Base-by-base conservation (phyloP, 2,888 invertebrate genomes). In the Oasisia sp. region DNA sequence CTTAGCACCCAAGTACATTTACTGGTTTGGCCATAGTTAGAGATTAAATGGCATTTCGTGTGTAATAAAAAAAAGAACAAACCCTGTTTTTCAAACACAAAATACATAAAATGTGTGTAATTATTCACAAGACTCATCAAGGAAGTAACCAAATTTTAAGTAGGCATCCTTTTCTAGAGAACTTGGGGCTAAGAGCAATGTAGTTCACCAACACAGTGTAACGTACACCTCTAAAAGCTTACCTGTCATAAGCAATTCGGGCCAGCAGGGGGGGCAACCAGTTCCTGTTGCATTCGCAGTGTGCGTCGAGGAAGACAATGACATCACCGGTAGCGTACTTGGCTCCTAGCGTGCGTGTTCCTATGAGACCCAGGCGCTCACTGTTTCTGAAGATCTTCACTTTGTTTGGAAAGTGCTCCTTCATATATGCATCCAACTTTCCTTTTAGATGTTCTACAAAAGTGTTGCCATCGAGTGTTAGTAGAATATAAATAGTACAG, bases 191-290 rank as follows among this genome's bases (percentile, higher is more conserved):
- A 89, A 74, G 74, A 74, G 5, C 19, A 7, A 74, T 74, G 27
- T 19, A 32, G 9, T 32, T 50, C n/a, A 11, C 44, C 50, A 91
- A 12, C 27, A 1, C 14, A 12, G 38, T 45, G 0, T 58, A 91
- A 12, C 14, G 12, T 12, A 38, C 2, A 32, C 32, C 91, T 45
- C 32, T 32, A 32, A n/a, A 56, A 56, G 74, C 93, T 91, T 93
- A 97, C 97, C 97, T 97, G 95, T 99, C 98, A 91, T 97, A 97
- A 96, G 98, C 98, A 94, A 99, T 99, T 5, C 99, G 99, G 0
- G 99, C 98, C 74, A 99, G 97, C 14, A 99, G 97, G 0, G 99
- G 99, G 0, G 99, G 99, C 58, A 99, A 96, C 99, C 99, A 99
- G 97, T 99, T 99, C 0, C 97, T 97, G 96, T 99, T 99, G 93